phyloP scores from a whole-genome alignment of 2,113 vertebrate genomes.

The Grallaria varia region DNA sequence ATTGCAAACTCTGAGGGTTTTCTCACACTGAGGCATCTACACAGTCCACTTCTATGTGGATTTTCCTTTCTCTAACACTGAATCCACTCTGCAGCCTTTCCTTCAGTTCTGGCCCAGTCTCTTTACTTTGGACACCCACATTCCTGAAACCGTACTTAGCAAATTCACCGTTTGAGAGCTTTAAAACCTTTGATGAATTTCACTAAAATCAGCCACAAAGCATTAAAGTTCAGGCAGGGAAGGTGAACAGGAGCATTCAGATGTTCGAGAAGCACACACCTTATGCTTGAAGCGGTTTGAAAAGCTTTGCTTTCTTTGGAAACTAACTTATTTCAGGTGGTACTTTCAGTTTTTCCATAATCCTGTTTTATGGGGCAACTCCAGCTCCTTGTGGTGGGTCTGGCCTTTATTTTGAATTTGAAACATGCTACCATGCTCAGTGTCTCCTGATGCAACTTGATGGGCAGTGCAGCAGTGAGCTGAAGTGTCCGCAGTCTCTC shows the following conservation, averaged over 20 bases:
- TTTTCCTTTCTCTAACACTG: background rate
- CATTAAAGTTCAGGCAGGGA: background rate
- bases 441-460: background rate
- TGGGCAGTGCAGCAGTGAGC: background rate
- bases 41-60: background rate
- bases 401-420: background rate
- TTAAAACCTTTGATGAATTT: background rate
- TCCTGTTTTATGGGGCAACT: background rate
- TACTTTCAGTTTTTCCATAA: background rate
- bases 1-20: background rate
- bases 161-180: background rate
- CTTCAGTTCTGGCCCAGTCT: background rate
- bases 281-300: accelerated
- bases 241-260: background rate
- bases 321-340: background rate
- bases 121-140: background rate
- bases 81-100: background rate
- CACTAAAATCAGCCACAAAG: background rate
- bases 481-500: accelerated
- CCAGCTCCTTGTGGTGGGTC: accelerated
- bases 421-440: background rate
- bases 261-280: background rate
- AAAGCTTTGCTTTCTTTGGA: background rate
- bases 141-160: background rate
- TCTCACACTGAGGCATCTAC: background rate